Base-by-base conservation (phyloP, 2,113 vertebrate species). In the Bolborhynchus lineola region DNA sequence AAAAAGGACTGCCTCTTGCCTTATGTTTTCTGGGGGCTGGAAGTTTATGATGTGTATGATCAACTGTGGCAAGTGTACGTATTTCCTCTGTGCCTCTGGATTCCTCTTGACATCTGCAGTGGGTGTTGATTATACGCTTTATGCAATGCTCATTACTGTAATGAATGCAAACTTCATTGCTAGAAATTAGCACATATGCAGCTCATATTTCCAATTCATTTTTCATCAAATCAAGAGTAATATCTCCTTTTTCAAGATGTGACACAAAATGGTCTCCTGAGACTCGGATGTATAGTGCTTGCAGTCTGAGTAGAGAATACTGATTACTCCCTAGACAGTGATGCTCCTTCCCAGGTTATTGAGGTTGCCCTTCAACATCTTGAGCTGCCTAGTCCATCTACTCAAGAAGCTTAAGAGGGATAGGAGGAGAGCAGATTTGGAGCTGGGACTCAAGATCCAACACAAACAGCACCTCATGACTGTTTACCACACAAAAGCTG, bases 401-500 rank as follows among this genome's bases (percentile, higher is more conserved):
- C 64, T 71, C 19, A 11, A 68, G 33, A 59, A 50, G 35, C 20
- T 39, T 13, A 18, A 64, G 42, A 31, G 15, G 42, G 25, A 8
- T 12, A 71, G 64, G 49, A 92, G 46, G 63, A 93, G 80, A 55
- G 65, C 55, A 80, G 76, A 16, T 59, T 21, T 64, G 67, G 83
- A 82, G 57, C 57, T 19, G 39, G 55, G n/a, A 16, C 26, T 57
- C 39, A 37, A 16, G 18, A 12, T 57, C 37, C 31, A 37, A 5
- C 94, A 81, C 50, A 42, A 35, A 24, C 41, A 67, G 72, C 82
- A 69, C 52, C 77, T 89, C 6, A 9, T 94, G 94, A 71, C 92
- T 64, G 55, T 42, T 78, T 23, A 95, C 95, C 96, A 95, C 63
- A 95, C 93, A 97, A 96, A 94, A 95, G 78, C 71, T 41, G 63